A percentile compares a stretch with the other conserved stretches of the same genome.
Evolutionary conservation across 2,888 invertebrate genomes (phyloP).

Genomic region (Busseola fusca): DNA sequence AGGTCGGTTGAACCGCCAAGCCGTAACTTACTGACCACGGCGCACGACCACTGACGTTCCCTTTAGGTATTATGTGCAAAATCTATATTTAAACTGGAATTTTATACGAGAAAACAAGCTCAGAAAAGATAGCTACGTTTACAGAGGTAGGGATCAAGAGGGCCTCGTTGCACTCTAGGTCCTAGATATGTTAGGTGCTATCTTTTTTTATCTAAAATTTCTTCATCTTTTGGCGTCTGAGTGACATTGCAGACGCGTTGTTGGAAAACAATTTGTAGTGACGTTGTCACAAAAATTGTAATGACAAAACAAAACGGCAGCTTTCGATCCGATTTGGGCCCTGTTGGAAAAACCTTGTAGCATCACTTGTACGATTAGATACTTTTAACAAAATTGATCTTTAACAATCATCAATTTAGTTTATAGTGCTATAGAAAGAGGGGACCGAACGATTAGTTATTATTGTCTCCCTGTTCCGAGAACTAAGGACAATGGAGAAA

Average conservation of each 20-base stretch:
- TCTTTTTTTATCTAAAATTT: background rate
- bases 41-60: conserved; percentile 54
- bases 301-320: background rate
- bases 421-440: conserved; percentile 72
- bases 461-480: conserved; percentile 77
- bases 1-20: conserved; percentile 66
- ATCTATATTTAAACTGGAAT: conserved; percentile 38
- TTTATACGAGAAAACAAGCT: conserved; percentile 4
- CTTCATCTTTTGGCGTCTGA: background rate
- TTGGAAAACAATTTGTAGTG: background rate
- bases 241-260: background rate
- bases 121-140: background rate
- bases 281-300: background rate
- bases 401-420: conserved; percentile 72
- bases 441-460: conserved; percentile 72
- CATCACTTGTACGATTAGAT: conserved; percentile 14
- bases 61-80: conserved; percentile 51
- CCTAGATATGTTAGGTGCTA: background rate
- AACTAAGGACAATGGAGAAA: conserved; percentile 79
- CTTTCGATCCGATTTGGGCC: background rate
- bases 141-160: background rate
- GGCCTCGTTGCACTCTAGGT: background rate
- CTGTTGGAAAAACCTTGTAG: no score
- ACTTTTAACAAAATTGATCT: conserved; percentile 41
- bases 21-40: conserved; percentile 68